These are phyloP conservation scores for Ostrea edulis DNA, from an alignment of 1,140 invertebrate genomes.

Conservation along the genomic window DNA sequence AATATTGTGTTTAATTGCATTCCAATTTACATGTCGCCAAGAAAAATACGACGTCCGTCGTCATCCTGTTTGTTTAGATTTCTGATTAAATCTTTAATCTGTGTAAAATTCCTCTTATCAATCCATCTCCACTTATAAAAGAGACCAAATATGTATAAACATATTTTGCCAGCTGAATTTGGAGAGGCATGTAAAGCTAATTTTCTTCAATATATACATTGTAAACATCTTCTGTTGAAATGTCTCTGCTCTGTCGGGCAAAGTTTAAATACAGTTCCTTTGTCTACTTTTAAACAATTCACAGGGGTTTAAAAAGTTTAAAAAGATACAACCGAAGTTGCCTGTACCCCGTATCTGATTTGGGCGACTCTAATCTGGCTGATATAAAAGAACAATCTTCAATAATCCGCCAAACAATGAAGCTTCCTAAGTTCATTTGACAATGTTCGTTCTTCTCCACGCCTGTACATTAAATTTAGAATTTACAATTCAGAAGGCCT, in stretches of 20 bases:
- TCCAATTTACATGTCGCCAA: not conserved
- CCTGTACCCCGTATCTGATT: slow-evolving; percentile 9
- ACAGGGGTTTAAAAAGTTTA: not conserved
- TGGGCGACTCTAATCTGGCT: not conserved
- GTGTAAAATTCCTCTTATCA: not conserved
- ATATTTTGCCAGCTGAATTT: slow-evolving; percentile 12
- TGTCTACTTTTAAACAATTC: slow-evolving; percentile 5
- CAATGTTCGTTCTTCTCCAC: slow-evolving; percentile 14
- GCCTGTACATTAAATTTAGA: not conserved
- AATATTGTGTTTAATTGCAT: no score
- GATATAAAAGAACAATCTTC: slow-evolving; percentile 1
- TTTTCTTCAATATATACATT: not conserved
- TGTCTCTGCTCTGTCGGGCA: not conserved
- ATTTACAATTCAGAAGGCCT: not conserved
- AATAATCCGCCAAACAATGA: slow-evolving; percentile 1
- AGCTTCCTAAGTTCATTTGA: not conserved
- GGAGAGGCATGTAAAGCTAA: not conserved
- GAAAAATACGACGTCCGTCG: not conserved
- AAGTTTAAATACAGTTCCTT: slow-evolving; percentile 1
- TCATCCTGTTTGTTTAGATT: not conserved
- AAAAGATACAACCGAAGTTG: not conserved
- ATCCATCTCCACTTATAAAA: not conserved
- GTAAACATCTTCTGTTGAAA: not conserved
- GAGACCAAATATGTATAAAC: not conserved
- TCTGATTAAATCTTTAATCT: slow-evolving; percentile 4